Evolutionary conservation across 2,888 invertebrate genomes (phyloP).

Genomic region (Pocota personata): DNA sequence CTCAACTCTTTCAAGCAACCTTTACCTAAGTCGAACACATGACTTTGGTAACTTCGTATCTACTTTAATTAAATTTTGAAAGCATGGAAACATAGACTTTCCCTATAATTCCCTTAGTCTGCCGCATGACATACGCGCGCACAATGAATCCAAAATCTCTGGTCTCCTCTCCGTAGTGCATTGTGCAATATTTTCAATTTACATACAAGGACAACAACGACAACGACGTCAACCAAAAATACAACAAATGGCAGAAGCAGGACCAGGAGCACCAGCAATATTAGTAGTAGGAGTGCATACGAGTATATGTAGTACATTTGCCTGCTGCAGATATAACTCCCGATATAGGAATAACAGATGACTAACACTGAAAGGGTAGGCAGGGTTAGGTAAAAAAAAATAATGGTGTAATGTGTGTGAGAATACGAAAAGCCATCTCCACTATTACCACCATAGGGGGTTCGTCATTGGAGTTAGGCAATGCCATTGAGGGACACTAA

Average conservation of each 20-base stretch:
- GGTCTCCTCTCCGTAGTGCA: neutral
- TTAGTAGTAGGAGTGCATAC: constrained; percentile 36
- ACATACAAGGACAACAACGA: constrained; percentile 10
- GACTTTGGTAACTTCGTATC: neutral
- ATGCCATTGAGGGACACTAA: constrained; percentile 1
- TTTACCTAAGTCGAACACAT: neutral
- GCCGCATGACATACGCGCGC: constrained; percentile 22
- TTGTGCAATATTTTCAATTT: constrained; percentile 45
- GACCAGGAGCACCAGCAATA: constrained; percentile 25
- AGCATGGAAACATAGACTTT: neutral
- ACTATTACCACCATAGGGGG: neutral
- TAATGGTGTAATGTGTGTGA: constrained; percentile 33
- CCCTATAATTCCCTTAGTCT: neutral
- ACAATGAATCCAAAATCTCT: constrained; percentile 9
- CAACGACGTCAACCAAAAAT: constrained; percentile 36
- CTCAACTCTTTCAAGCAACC: no score
- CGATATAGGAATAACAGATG: constrained; percentile 37
- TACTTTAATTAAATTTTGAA: constrained; percentile 5
- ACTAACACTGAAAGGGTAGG: constrained; percentile 25
- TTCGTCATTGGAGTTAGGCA: constrained; percentile 27
- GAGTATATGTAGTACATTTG: constrained; percentile 4
- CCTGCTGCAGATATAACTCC: constrained; percentile 20
- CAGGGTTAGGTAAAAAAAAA: constrained; percentile 23
- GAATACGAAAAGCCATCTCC: neutral
- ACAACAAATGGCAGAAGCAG: constrained; percentile 16